These are phyloP conservation scores for Chelon auratus DNA, from an alignment of 2,797 vertebrate genomes.

Conservation along the genomic window DNA sequence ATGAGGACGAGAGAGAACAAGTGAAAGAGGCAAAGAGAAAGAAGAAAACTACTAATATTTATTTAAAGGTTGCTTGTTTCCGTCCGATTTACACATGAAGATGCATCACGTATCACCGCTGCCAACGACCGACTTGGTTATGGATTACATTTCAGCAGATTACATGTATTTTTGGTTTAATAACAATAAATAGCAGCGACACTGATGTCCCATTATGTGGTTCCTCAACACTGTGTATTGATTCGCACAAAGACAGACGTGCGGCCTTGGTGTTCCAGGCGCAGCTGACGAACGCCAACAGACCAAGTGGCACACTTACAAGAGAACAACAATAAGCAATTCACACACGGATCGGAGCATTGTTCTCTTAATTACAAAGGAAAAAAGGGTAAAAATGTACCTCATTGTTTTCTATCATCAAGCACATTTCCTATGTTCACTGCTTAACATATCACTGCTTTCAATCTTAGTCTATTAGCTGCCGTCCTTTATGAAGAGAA, in stretches of 20 bases:
- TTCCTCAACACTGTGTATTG: conserved; percentile 38
- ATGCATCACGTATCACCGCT: not conserved
- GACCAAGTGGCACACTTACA: conserved; percentile 8
- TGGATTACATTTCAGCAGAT: conserved; percentile 40
- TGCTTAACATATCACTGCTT: conserved; percentile 34
- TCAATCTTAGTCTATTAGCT: conserved; percentile 56
- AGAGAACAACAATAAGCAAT: conserved; percentile 1
- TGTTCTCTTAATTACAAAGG: conserved; percentile 37
- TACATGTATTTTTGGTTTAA: conserved; percentile 33
- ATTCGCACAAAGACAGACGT: conserved; percentile 39
- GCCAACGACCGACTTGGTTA: not conserved
- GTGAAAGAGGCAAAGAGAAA: not conserved
- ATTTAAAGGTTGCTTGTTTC: not conserved
- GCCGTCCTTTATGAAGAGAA: conserved; percentile 51
- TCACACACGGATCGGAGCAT: not conserved
- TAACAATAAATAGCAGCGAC: conserved; percentile 41
- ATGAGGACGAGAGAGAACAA: not conserved
- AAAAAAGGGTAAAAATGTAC: conserved; percentile 17
- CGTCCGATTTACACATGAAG: not conserved
- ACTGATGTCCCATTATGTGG: conserved; percentile 36
- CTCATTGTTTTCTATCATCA: conserved; percentile 27
- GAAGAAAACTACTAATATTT: not conserved
- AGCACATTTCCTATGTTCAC: conserved; percentile 6
- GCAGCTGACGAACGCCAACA: conserved; percentile 18
- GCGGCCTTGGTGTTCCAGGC: conserved; percentile 35